Conservation (phyloP, 2,113 vertebrate genomes). For the Apodemus speciosus region DNA sequence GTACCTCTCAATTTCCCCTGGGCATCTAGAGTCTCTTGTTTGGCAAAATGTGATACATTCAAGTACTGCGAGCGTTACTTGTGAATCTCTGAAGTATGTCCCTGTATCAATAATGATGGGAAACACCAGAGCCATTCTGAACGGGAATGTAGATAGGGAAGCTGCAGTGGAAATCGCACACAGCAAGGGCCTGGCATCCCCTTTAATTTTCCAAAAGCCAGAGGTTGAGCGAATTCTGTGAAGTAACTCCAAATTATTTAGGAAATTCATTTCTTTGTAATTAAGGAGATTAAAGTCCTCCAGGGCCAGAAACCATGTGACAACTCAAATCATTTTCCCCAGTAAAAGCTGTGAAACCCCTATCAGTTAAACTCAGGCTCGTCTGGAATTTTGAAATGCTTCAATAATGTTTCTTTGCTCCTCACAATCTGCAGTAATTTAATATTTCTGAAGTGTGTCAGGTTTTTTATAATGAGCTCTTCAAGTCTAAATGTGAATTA, state of each 20-base stretch:
- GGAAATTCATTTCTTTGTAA: constrained; percentile 78
- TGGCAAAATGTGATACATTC: constrained; percentile 25
- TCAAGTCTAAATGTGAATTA: constrained; percentile 85
- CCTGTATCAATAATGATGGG: constrained; percentile 4
- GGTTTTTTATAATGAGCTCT: constrained; percentile 85
- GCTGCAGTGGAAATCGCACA: neutral
- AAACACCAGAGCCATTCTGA: neutral
- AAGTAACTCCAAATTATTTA: constrained; percentile 79
- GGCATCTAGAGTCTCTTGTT: neutral
- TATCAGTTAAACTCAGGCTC: constrained; percentile 83
- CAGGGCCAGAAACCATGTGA: constrained; percentile 80
- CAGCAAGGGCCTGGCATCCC: neutral
- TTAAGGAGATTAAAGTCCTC: constrained; percentile 82
- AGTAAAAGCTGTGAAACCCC: constrained; percentile 81
- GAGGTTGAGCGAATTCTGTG: constrained; percentile 70
- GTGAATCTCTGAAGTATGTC: constrained; percentile 36
- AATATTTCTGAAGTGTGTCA: constrained; percentile 87
- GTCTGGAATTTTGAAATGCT: constrained; percentile 85
- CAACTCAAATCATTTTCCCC: constrained; percentile 82
- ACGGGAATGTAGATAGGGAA: constrained; percentile 23
- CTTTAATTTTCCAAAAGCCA: constrained; percentile 76
- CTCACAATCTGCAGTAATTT: constrained; percentile 85
- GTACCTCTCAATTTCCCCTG: neutral
- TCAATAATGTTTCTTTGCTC: constrained; percentile 85
- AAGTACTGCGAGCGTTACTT: constrained; percentile 29